These are phyloP conservation scores for Proteles cristata DNA, from an alignment of 2,113 vertebrate genomes.

Conservation along the genomic window DNA sequence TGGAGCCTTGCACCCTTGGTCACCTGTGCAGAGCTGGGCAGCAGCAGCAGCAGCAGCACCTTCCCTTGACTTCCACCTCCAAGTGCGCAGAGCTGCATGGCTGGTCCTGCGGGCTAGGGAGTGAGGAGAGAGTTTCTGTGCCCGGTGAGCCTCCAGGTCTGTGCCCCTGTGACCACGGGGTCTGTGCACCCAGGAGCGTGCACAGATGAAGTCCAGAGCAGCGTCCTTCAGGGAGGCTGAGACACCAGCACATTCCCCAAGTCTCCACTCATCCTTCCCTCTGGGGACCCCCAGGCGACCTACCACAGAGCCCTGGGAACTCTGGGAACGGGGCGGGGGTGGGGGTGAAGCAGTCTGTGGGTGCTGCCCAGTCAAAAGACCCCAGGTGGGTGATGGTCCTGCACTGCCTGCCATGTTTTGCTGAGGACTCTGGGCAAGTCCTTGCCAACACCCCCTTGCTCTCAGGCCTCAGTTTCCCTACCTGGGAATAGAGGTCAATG, in stretches of 20 bases:
- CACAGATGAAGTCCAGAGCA: accelerated
- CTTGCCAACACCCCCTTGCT: not conserved
- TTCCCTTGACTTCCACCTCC: not conserved
- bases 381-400: not conserved
- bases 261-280: not conserved
- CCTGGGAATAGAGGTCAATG: not conserved
- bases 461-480: not conserved
- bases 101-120: not conserved
- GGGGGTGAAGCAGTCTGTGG: accelerated
- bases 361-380: not conserved
- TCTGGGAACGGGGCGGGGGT: not conserved
- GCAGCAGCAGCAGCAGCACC: not conserved
- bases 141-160: not conserved
- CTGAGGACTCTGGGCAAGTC: not conserved
- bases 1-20: not conserved
- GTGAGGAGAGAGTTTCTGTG: not conserved
- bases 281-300: not conserved
- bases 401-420: not conserved
- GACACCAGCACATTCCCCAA: not conserved
- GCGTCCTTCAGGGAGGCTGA: not conserved
- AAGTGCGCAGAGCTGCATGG: accelerated
- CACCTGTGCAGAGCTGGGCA: not conserved
- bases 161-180: too few species aligned
- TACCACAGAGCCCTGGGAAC: not conserved
- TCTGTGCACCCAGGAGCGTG: not conserved